Percentiles rank a stretch among this genome's conserved stretches.
Evolutionary conservation across 2,113 vertebrate genomes (phyloP).

Genomic region (Siniperca knerii): DNA sequence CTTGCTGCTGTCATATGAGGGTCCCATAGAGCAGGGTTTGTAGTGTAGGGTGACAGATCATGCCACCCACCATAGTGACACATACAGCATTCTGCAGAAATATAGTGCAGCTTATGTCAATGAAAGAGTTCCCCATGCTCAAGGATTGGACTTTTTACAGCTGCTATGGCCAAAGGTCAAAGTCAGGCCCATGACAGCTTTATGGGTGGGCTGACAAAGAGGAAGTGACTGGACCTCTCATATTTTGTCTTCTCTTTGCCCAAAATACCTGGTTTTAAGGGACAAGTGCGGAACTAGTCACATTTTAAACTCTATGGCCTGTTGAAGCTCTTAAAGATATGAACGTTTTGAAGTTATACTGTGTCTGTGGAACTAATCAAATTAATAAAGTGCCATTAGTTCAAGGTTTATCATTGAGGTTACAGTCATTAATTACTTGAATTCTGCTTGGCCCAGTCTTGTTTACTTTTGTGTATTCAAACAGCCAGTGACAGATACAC

Average conservation of each 20-base stretch:
- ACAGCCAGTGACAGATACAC: conserved; percentile 13
- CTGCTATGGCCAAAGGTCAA: conserved; percentile 47
- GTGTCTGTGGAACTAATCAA: background rate
- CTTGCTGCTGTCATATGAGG: background rate
- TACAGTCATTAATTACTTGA: background rate
- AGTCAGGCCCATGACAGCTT: conserved; percentile 33
- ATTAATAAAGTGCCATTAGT: background rate
- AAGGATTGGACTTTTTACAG: conserved; percentile 36
- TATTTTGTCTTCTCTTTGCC: conserved; percentile 8
- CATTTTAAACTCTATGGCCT: background rate
- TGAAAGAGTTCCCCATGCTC: conserved; percentile 24
- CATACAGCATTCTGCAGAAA: conserved; percentile 7
- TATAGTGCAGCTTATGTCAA: conserved; percentile 23
- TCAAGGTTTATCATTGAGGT: background rate
- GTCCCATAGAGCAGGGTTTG: conserved; percentile 9
- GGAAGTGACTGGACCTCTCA: conserved; percentile 33
- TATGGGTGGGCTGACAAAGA: conserved; percentile 50
- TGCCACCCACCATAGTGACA: conserved; percentile 35
- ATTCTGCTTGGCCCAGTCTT: background rate
- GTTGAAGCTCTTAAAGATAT: background rate
- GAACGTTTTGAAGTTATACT: background rate
- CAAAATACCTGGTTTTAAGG: background rate
- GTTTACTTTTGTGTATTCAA: background rate
- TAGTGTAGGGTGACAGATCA: conserved; percentile 3
- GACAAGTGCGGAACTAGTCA: background rate